Conservation (phyloP, 2,113 vertebrate genomes). For the Pachycephala philippinensis region DNA sequence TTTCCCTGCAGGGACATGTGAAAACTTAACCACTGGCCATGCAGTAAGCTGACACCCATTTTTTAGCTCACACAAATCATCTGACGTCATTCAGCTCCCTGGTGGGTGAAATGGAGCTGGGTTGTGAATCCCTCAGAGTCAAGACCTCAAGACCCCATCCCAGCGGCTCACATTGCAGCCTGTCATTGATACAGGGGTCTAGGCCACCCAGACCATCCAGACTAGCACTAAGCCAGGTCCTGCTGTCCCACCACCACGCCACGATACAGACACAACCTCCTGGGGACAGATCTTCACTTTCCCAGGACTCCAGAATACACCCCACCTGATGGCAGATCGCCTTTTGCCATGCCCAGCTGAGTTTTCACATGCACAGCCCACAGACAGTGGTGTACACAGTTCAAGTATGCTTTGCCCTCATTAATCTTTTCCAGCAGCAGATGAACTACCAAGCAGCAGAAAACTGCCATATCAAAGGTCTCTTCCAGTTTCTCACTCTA, state of each 20-base stretch:
- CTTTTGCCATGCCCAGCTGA: neutral
- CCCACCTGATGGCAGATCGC: neutral
- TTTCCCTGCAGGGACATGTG: neutral
- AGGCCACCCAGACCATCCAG: neutral
- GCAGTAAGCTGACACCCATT: neutral
- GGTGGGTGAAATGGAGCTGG: neutral
- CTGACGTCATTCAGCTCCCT: neutral
- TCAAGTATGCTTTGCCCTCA: neutral
- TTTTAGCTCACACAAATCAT: neutral
- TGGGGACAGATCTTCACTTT: neutral
- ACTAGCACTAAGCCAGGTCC: neutral
- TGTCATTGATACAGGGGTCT: neutral
- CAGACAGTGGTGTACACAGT: neutral
- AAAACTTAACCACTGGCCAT: neutral
- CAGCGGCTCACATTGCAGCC: neutral
- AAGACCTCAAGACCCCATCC: neutral
- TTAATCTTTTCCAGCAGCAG: neutral
- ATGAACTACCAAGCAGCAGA: neutral
- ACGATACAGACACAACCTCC: neutral
- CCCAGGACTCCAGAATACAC: neutral
- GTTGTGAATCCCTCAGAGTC: neutral
- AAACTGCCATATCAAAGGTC: neutral
- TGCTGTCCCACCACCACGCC: neutral
- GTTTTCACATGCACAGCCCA: neutral
- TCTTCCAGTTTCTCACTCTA: neutral